phyloP scores from a whole-genome alignment of 2,797 vertebrate species.

The Otolemur crassicaudatus region DNA sequence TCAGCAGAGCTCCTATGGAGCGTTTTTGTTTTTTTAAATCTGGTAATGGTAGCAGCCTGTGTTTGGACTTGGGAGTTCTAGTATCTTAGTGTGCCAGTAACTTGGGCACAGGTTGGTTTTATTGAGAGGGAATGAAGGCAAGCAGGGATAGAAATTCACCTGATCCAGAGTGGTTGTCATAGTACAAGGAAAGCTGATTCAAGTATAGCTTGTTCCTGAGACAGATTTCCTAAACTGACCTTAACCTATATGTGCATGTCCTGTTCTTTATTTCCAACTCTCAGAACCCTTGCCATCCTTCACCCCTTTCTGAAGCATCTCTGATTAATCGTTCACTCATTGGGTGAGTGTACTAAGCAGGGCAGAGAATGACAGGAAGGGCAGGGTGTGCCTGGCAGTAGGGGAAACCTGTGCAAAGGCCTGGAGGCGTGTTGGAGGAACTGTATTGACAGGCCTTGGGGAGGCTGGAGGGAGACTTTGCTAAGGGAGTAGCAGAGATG shows the following conservation, averaged over 20 bases:
- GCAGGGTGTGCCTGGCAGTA: background rate
- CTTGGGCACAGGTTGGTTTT: background rate
- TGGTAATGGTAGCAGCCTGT: background rate
- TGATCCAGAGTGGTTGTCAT: background rate
- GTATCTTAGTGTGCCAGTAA: background rate
- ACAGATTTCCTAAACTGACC: background rate
- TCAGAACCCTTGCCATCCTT: background rate
- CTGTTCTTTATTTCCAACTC: background rate
- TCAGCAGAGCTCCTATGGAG: background rate
- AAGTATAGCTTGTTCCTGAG: background rate
- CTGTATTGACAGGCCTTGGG: background rate
- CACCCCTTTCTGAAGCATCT: background rate
- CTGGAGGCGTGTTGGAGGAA: too few species aligned
- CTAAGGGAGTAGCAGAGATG: background rate
- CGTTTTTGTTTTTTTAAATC: background rate
- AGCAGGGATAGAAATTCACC: background rate
- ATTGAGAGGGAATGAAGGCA: background rate
- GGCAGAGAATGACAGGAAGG: background rate
- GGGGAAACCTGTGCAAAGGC: background rate
- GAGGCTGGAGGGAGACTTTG: too few species aligned
- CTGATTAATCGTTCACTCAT: background rate
- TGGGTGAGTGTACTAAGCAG: background rate
- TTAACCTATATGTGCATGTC: background rate
- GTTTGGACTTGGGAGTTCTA: background rate
- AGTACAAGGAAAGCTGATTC: background rate